A percentile compares a stretch with the other conserved stretches of the same genome.
These are phyloP conservation scores for Cyanocitta stelleri DNA, from an alignment of 2,113 vertebrate genomes.

Conservation along the genomic window DNA sequence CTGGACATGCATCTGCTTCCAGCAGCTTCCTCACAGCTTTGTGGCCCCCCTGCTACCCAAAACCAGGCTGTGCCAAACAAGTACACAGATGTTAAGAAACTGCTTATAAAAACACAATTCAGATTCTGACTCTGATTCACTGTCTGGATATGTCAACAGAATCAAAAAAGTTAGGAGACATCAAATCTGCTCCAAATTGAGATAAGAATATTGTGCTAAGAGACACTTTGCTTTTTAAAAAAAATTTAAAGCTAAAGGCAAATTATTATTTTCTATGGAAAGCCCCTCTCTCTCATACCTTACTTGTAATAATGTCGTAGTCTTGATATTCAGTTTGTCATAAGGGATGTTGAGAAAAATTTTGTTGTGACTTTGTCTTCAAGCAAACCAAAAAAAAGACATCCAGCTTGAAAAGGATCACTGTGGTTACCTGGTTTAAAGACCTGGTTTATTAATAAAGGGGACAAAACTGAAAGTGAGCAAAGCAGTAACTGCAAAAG, in stretches of 20 bases:
- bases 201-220: not conserved
- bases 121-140: not conserved
- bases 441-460: slow-evolving; percentile 31
- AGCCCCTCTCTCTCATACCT: not conserved
- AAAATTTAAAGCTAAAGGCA: not conserved
- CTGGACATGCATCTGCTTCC: not conserved
- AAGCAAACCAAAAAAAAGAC: slow-evolving; percentile 36
- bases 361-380: slow-evolving; percentile 30
- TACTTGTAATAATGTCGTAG: not conserved
- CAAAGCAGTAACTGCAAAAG: slow-evolving; percentile 45
- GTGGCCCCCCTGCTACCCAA: too few relatives aligned
- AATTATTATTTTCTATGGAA: not conserved
- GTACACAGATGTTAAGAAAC: not conserved
- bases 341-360: not conserved
- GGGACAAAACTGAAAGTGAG: slow-evolving; percentile 29
- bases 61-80: not conserved
- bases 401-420: not conserved
- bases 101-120: not conserved
- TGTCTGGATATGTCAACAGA: not conserved
- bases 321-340: not conserved
- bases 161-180: not conserved
- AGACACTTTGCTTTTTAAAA: not conserved
- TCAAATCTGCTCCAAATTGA: not conserved
- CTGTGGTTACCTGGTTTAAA: slow-evolving; percentile 54
- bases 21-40: not conserved